These are phyloP conservation scores for Alentia gelatinosa DNA, from an alignment of 2,888 invertebrate genomes.

Conservation along the genomic window DNA sequence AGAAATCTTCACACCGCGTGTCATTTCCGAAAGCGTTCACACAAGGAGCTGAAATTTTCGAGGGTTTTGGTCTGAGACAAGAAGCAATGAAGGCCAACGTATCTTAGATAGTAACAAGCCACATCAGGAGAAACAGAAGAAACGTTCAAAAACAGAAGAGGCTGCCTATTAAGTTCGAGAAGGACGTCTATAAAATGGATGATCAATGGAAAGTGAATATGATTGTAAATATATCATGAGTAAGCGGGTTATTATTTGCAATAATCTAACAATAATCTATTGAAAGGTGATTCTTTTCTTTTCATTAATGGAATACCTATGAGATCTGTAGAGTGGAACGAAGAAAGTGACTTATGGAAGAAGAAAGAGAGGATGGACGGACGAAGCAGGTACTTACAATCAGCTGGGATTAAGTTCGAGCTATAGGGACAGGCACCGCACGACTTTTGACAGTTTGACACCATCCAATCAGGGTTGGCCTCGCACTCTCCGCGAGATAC, in stretches of 20 bases:
- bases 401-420: background rate
- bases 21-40: constrained; percentile 18
- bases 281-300: too few species aligned
- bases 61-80: background rate
- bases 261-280: background rate
- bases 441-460: constrained; percentile 30
- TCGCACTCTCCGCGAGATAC: constrained; percentile 18
- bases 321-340: too few species aligned
- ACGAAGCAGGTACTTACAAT: constrained; percentile 28
- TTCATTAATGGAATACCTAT: too few species aligned
- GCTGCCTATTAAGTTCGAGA: too few species aligned
- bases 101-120: background rate
- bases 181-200: too few species aligned
- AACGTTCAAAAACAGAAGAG: background rate
- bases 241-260: background rate
- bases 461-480: constrained; percentile 35
- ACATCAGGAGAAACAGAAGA: background rate
- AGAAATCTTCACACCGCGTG: constrained; percentile 24
- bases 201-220: background rate
- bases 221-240: background rate
- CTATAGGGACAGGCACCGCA: constrained; percentile 49
- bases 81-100: background rate
- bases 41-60: constrained; percentile 36
- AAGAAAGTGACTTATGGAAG: too few species aligned
- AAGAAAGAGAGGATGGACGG: background rate